Evolutionary conservation across 2,888 invertebrate genomes (phyloP).

Genomic region (Cactoblastis cactorum): DNA sequence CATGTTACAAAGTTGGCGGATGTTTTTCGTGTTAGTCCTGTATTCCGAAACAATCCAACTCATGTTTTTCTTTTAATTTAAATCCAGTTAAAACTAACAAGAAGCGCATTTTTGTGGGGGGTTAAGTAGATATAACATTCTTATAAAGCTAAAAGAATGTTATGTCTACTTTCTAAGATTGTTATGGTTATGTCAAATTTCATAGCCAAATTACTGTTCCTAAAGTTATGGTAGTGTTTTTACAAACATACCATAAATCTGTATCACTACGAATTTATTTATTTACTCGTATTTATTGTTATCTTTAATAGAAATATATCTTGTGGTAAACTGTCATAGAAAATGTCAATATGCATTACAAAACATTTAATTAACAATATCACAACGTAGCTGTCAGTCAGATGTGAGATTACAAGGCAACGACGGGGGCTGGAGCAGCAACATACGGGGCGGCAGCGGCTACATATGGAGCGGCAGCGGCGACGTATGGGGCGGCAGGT

Average conservation of each 20-base stretch:
- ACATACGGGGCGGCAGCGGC: slow-evolving; percentile 39
- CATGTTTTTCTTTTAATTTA: too few relatives aligned
- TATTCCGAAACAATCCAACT: background rate
- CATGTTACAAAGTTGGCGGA: background rate
- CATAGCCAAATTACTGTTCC: too few relatives aligned
- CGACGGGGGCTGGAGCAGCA: slow-evolving; percentile 30
- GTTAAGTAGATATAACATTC: too few relatives aligned
- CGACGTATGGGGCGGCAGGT: slow-evolving; percentile 38
- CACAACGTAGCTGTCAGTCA: slow-evolving; percentile 26
- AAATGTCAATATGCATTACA: slow-evolving; percentile 6
- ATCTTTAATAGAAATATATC: background rate
- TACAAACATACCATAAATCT: too few relatives aligned
- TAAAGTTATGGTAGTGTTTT: too few relatives aligned
- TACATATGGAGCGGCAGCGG: slow-evolving; percentile 42
- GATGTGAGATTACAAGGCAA: slow-evolving; percentile 33
- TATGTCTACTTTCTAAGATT: too few relatives aligned
- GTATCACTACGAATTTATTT: too few relatives aligned
- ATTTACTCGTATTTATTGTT: background rate
- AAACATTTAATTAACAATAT: slow-evolving; percentile 34
- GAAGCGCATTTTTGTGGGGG: too few relatives aligned
- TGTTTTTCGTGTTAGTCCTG: too few relatives aligned
- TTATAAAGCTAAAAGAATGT: too few relatives aligned
- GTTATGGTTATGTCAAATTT: too few relatives aligned
- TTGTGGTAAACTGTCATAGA: background rate
- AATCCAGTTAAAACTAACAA: too few relatives aligned